Evolutionary conservation across 2,797 vertebrate species (phyloP).

Genomic region (Enoplosus armatus): DNA sequence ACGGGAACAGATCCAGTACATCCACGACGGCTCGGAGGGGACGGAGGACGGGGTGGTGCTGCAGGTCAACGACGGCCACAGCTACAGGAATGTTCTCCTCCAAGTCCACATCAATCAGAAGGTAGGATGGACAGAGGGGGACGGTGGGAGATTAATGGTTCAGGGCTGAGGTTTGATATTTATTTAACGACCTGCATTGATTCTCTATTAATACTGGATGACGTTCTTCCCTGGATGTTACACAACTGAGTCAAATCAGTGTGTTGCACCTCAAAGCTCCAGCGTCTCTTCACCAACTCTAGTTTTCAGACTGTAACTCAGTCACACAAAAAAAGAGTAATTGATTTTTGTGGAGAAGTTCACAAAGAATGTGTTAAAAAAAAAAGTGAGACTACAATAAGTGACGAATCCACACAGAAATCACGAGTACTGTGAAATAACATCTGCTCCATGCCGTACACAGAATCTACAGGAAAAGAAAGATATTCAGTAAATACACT

Average conservation of each 20-base stretch:
- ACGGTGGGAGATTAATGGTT: neutral
- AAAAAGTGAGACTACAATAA: slow-evolving; percentile 1
- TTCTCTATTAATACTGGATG: slow-evolving; percentile 13
- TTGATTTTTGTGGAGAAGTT: slow-evolving; percentile 7
- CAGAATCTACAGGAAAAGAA: too few relatives aligned
- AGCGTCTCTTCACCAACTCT: neutral
- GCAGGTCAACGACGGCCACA: slow-evolving; percentile 93
- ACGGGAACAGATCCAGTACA: slow-evolving; percentile 86
- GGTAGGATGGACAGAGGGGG: slow-evolving; percentile 77
- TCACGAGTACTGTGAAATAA: neutral
- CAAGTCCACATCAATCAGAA: slow-evolving; percentile 82
- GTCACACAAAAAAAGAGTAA: neutral
- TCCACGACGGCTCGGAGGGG: slow-evolving; percentile 87
- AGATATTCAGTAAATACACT: too few relatives aligned
- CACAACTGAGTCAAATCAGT: neutral
- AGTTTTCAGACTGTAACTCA: neutral
- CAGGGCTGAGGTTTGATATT: slow-evolving; percentile 1
- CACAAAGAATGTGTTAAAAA: neutral
- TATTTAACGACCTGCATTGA: neutral
- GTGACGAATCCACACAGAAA: neutral
- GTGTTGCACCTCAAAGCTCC: slow-evolving; percentile 4
- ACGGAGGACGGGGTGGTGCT: slow-evolving; percentile 84
- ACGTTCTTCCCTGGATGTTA: neutral
- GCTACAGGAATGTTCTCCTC: slow-evolving; percentile 91
- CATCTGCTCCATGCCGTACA: too few relatives aligned